Conservation (phyloP, 2,888 invertebrate species). For the Diaperis boleti region DNA sequence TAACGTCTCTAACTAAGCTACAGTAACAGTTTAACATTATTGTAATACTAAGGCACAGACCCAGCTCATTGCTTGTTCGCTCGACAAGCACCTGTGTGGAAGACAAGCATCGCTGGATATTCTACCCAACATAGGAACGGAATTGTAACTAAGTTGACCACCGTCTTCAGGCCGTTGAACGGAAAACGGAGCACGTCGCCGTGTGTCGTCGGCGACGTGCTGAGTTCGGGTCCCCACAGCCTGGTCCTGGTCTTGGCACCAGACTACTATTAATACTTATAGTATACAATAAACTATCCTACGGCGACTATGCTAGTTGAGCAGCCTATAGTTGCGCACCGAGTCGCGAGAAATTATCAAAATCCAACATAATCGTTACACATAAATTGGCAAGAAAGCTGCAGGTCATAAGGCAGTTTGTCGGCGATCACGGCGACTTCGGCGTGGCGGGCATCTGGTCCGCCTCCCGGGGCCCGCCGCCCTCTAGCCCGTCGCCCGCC, state of each 20-base stretch:
- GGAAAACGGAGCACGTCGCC: conserved; percentile 36
- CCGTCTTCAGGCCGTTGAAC: conserved; percentile 33
- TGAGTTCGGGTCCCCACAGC: conserved; percentile 49
- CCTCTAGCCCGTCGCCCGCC: conserved; percentile 72
- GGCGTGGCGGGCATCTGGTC: conserved; percentile 59
- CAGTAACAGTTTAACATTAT: conserved; percentile 66
- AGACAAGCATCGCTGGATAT: conserved; percentile 67
- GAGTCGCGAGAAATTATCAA: conserved; percentile 58
- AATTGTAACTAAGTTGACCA: conserved; percentile 58
- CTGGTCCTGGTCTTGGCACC: conserved; percentile 55
- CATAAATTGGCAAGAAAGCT: conserved; percentile 65
- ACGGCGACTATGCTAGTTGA: conserved; percentile 61
- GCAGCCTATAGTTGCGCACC: conserved; percentile 63
- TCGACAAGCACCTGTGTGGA: conserved; percentile 65
- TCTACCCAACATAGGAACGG: conserved; percentile 66
- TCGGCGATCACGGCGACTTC: conserved; percentile 59
- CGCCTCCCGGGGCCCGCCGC: conserved; percentile 56
- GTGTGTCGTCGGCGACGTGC: conserved; percentile 51
- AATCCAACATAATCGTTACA: conserved; percentile 64
- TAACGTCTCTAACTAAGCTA: conserved; percentile 62
- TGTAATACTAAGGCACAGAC: conserved; percentile 69
- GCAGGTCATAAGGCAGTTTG: conserved; percentile 61
- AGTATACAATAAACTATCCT: conserved; percentile 47
- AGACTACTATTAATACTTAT: conserved; percentile 43
- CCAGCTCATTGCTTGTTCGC: conserved; percentile 67